Evolutionary conservation across 2,888 invertebrate species (phyloP).

Genomic region (Thereva nobilitata): DNA sequence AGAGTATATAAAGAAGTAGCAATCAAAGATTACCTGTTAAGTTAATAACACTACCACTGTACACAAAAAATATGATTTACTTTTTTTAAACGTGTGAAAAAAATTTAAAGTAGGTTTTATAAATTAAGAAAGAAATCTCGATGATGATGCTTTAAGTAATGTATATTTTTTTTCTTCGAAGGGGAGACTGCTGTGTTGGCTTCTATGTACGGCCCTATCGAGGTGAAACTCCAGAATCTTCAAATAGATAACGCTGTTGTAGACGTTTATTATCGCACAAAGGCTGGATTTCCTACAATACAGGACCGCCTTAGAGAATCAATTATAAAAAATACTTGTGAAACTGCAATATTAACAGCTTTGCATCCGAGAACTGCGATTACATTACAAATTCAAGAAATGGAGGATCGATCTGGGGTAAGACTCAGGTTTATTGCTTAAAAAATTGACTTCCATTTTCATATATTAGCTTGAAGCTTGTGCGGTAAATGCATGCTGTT

Average conservation of each 20-base stretch:
- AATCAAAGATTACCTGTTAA: no score
- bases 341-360: slow-evolving; percentile 70
- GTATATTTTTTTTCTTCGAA: slow-evolving; percentile 55
- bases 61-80: no score
- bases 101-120: background rate
- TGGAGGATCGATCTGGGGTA: slow-evolving; percentile 83
- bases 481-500: slow-evolving; percentile 79
- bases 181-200: slow-evolving; percentile 78
- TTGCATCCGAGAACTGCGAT: slow-evolving; percentile 82
- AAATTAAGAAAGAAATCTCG: slow-evolving; percentile 7
- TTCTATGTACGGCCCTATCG: slow-evolving; percentile 82
- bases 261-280: slow-evolving; percentile 77
- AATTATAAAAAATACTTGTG: slow-evolving; percentile 75
- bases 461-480: slow-evolving; percentile 69
- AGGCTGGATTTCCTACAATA: slow-evolving; percentile 73
- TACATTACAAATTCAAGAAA: slow-evolving; percentile 79
- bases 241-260: slow-evolving; percentile 77
- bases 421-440: slow-evolving; percentile 44
- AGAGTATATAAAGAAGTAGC: no score
- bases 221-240: slow-evolving; percentile 75
- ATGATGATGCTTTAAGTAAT: slow-evolving; percentile 14
- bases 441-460: background rate
- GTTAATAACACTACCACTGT: no score
- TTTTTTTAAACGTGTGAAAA: no score
- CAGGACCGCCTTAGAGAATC: slow-evolving; percentile 75